Conservation (phyloP, 2,888 invertebrate species). For the Ichneumoninae sp. region DNA sequence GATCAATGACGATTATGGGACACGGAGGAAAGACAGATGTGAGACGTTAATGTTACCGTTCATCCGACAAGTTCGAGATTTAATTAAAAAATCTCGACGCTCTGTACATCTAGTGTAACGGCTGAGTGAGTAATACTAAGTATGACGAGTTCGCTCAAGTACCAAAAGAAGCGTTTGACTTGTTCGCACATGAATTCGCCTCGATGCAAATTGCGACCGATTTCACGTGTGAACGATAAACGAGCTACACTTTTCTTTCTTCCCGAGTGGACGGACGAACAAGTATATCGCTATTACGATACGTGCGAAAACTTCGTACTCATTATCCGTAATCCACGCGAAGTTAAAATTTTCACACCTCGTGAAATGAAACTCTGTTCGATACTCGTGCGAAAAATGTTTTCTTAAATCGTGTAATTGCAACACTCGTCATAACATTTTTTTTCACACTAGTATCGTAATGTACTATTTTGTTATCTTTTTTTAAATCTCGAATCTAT, state of each 20-base stretch:
- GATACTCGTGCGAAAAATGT: too few species aligned
- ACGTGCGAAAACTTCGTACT: conserved; percentile 37
- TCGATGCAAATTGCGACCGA: background rate
- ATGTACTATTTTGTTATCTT: background rate
- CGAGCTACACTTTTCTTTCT: conserved; percentile 5
- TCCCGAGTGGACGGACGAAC: conserved; percentile 8
- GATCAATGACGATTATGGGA: conserved; percentile 11
- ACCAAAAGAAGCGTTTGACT: background rate
- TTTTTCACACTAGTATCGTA: too few species aligned
- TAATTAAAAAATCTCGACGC: conserved; percentile 18
- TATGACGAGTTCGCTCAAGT: background rate
- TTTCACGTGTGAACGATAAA: conserved; percentile 14
- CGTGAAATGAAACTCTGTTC: too few species aligned
- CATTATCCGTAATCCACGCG: conserved; percentile 37
- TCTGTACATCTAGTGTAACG: conserved; percentile 1
- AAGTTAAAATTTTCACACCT: conserved; percentile 4
- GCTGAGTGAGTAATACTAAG: background rate
- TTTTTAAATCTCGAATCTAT: conserved; percentile 1
- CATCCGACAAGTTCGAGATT: conserved; percentile 21
- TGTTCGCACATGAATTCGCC: background rate
- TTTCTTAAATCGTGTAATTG: too few species aligned
- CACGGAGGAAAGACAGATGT: conserved; percentile 1
- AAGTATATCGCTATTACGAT: conserved; percentile 16
- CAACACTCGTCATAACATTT: too few species aligned
- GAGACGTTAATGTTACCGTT: conserved; percentile 43